Evolutionary conservation across 2,113 vertebrate genomes (phyloP), one percentile per base, ranked within the genome.

Genomic region (Scomber colias): DNA sequence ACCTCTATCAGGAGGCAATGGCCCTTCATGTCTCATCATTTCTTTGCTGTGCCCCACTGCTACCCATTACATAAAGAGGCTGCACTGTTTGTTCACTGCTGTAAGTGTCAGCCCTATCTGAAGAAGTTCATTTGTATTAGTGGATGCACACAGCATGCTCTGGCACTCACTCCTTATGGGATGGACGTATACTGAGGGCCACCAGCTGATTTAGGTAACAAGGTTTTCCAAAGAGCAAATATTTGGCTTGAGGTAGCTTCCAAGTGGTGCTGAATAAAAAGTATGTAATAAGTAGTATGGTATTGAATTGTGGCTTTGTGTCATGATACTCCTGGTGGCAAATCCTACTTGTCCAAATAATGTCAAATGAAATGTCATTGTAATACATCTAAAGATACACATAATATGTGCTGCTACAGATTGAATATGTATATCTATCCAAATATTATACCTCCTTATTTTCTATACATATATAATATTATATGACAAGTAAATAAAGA

Each of bases 51-150:
- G 86, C 87, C 94, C 94, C 90, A 94, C 91, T 94, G 94, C 84
- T 91, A 92, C 89, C 86, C 92, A 92, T 94, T 92, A 94, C 89
- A 86, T 86, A 88, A 94, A 93, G 91, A 93, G 90, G 85, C 79
- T 81, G 66, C 80, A 57, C 83, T 93, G 90, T 94, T 95, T 95
- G 94, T 95, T 95, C 92, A 81, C 89, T 62, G 85, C 90, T 82
- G 87, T 92, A 90, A 93, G 90, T 92, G 93, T 87, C 82, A 82
- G 82, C 87, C 86, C 82, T 76, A 78, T 87, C 92, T 84, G 85
- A 90, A 77, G 89, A 94, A 93, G 94, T 94, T 92, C 76, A 92
- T 94, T 95, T 95, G 93, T 94, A 92, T 93, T 94, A 92, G 89
- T 63, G 89, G 92, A 92, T 84, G 79, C 89, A 89, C 93, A 89